Evolutionary conservation across 2,113 vertebrate genomes (phyloP), one percentile per base, ranked within the genome.

Genomic region (Polyodon spathula): DNA sequence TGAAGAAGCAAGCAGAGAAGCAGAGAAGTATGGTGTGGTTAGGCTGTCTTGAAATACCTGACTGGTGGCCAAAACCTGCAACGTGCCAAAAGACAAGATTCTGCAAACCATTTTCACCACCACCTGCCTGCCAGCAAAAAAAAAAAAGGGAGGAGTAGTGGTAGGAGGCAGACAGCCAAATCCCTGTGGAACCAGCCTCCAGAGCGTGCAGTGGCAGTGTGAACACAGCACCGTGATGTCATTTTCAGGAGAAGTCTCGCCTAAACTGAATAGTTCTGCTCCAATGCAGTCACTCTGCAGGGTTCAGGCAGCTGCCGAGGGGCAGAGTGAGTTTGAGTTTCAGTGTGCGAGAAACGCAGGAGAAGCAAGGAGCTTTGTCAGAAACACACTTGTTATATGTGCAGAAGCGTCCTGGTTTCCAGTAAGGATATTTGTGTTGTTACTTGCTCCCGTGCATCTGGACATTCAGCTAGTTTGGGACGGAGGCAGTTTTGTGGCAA

Each of bases 221-320:
- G 27, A 64, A 79, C 75, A 70, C 79, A 83, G 76, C 73, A 62
- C 78, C 76, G 73, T 78, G 73, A 77, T 77, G 81, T 81, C 69
- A 81, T 82, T 76, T 66, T 77, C 71, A 66, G 74, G 66, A 69
- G 78, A 55, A 71, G 69, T 71, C 62, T 67, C 42, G 65, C 68
- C 60, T 61, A 65, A 60, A 70, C 72, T 66, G 76, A 69, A 82
- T 84, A 81, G 81, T 84, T 83, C 76, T 75, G 75, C 72, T 76
- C 82, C 74, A 70, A 68, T 68, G 60, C 69, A 81, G 76, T n/a
- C n/a, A n/a, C n/a, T 77, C 78, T 66, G 75, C 80, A 81, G 81
- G 76, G 81, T 78, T 70, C 72, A 69, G 63, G 67, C 72, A 68
- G 73, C 61, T 58, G 75, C 73, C n/a, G 8, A n/a, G 56, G 41